Conservation (phyloP, 2,888 invertebrate genomes). For the Stegana nigrithorax region DNA sequence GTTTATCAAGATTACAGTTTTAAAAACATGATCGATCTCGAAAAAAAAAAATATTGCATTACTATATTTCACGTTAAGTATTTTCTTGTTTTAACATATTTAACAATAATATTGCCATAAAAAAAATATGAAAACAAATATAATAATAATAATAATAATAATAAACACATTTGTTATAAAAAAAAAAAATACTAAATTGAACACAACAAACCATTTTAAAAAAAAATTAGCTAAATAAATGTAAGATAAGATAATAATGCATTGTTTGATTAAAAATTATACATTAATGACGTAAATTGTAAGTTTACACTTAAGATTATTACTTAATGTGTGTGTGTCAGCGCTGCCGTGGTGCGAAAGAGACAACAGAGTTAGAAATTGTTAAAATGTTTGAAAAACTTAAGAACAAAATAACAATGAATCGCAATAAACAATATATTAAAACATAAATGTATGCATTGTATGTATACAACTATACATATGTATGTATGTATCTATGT, state of each 20-base stretch:
- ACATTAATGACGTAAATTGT: too few relatives aligned
- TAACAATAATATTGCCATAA: slow-evolving; percentile 29
- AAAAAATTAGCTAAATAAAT: slow-evolving; percentile 12
- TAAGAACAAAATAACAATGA: slow-evolving; percentile 17
- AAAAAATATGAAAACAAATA: slow-evolving; percentile 36
- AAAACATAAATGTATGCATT: too few relatives aligned
- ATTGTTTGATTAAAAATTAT: too few relatives aligned
- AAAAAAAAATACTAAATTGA: slow-evolving; percentile 40
- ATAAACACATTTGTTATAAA: slow-evolving; percentile 25
- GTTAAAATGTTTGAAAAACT: too few relatives aligned
- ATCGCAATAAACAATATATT: too few relatives aligned
- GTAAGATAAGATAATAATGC: too few relatives aligned
- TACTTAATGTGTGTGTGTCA: too few relatives aligned
- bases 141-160: slow-evolving; percentile 17
- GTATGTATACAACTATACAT: too few relatives aligned
- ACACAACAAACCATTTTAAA: slow-evolving; percentile 49
- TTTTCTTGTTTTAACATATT: slow-evolving; percentile 16
- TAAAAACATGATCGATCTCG: slow-evolving; percentile 39
- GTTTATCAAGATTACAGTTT: not conserved
- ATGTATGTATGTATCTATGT: too few relatives aligned
- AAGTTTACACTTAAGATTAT: too few relatives aligned
- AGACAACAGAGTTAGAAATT: not conserved
- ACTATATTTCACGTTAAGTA: not conserved
- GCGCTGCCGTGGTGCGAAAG: not conserved
- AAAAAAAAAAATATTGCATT: slow-evolving; percentile 7